Evolutionary conservation across 2,888 invertebrate genomes (phyloP).

Genomic region (Linnaemya tessellans): DNA sequence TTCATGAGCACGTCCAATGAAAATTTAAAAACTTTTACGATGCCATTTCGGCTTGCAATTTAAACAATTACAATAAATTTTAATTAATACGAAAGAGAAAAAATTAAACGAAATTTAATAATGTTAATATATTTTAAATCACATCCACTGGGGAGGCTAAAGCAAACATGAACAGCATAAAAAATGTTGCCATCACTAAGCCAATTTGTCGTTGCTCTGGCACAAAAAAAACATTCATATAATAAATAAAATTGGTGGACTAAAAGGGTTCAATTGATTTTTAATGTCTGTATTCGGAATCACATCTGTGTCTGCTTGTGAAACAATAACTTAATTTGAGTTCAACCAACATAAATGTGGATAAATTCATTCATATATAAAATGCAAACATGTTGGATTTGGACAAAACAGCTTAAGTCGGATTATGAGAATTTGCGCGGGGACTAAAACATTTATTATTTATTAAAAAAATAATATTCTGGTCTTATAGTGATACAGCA

Average conservation of each 20-base stretch:
- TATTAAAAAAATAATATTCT: too few relatives aligned
- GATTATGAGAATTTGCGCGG: too few relatives aligned
- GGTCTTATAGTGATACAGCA: too few relatives aligned
- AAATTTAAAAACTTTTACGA: conserved; percentile 13
- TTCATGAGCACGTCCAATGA: conserved; percentile 5
- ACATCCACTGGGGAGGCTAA: background rate
- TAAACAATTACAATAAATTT: conserved; percentile 51
- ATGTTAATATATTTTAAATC: conserved; percentile 49
- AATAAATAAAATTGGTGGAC: conserved; percentile 5
- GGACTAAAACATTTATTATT: too few relatives aligned
- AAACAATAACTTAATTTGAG: background rate
- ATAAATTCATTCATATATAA: conserved; percentile 2
- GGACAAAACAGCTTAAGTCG: too few relatives aligned
- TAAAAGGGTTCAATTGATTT: conserved; percentile 39
- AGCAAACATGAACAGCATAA: background rate
- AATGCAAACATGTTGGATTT: background rate
- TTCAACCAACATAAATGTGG: background rate
- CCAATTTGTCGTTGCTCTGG: conserved; percentile 7
- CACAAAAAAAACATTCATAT: background rate
- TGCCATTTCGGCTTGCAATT: conserved; percentile 17
- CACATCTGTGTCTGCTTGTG: conserved; percentile 1
- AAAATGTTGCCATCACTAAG: conserved; percentile 18
- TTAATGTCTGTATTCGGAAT: conserved; percentile 21
- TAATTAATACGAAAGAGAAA: conserved; percentile 42
- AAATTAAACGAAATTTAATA: conserved; percentile 56